Evolutionary conservation across 2,888 invertebrate genomes (phyloP), one percentile per base, ranked within the genome.

Genomic region (Torymus aiolomorphi): DNA sequence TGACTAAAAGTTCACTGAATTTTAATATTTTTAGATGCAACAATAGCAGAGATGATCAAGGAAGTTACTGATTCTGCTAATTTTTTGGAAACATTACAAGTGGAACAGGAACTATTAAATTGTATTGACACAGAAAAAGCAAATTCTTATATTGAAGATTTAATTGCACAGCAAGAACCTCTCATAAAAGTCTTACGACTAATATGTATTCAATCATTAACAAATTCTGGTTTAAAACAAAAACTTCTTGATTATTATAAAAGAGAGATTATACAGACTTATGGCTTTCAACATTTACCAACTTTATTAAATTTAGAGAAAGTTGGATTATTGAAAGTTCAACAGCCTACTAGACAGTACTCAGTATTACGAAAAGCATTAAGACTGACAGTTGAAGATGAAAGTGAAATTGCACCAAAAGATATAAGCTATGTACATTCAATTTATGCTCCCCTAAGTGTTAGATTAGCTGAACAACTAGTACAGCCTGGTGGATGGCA

Each of bases 401-500:
- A 95, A 0, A 94, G 95, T 77, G 98, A 98, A 91, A 92, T 95
- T 80, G 93, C 94, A 74, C 96, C 96, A 0, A 95, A 94, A 81
- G 98, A 98, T 87, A 96, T 97, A 74, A 95, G 97, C 83, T 98
- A 97, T 87, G 95, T 98, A 54, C 96, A 97, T 88, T 96, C 96
- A 87, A 97, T 96, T 87, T 99, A 98, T 90, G 98, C 98, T 0
- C 98, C 99, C 0, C 91, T 99, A 57, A 96, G 96, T 72, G 95
- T 97, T 2, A 93, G 98, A 51, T 93, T 98, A 72, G 94, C 95
- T 16, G 97, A 97, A 87, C 95, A 96, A 86, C 92, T 96, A 54
- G 92, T 95, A 0, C 95, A 94, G 88, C 94, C 94, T 82, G 93
- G 94, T 12, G 95, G 95, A 2, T 95, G 95, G 95, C 93, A 94